Evolutionary conservation across 2,888 invertebrate species (phyloP), one percentile per base, ranked within the genome.

Genomic region (Phasia obesa): DNA sequence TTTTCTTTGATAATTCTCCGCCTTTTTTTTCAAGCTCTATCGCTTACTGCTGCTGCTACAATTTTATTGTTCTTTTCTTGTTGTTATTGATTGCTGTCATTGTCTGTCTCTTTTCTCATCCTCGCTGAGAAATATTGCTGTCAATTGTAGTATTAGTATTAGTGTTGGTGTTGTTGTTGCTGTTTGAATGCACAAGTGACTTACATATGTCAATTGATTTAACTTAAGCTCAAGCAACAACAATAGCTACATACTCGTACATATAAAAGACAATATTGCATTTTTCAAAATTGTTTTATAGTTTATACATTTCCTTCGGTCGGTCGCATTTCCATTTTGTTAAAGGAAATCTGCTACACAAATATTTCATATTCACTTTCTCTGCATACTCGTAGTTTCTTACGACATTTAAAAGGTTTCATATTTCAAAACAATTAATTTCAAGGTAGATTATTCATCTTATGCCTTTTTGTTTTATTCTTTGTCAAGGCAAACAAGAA

Each of bases 131-230:
- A 15, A 23, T n/a, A 44, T 31, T 60, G 35, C 31, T 11, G 21
- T 13, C 27, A 27, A 9, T 27, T 38, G n/a, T 2, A 11, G 35
- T 35, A 7, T 57, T 51, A 21, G 15, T 38, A 2, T 47, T 7
- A 7, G 53, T 53, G 38, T 9, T 53, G 31, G 3, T 69, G 19
- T 62, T 25, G 53, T 44, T 59, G 31, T 74, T 53, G 55, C 21
- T 69, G 67, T 75, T 64, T 70, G 42, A 69, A 19, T 57, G 27
- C 57, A 70, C 25, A 76, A 59, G 62, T 64, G 55, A 49, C 69
- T 69, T 27, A 31, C 9, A 31, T 4, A 51, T 69, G 47, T 71
- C 81, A 77, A 81, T 82, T 77, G 82, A 74, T 77, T 78, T 69
- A 78, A 69, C 55, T 55, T 73, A 49, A 69, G 64, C 19, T 69